phyloP scores from a whole-genome alignment of 2,113 vertebrate species.

The Nerophis lumbriciformis region DNA sequence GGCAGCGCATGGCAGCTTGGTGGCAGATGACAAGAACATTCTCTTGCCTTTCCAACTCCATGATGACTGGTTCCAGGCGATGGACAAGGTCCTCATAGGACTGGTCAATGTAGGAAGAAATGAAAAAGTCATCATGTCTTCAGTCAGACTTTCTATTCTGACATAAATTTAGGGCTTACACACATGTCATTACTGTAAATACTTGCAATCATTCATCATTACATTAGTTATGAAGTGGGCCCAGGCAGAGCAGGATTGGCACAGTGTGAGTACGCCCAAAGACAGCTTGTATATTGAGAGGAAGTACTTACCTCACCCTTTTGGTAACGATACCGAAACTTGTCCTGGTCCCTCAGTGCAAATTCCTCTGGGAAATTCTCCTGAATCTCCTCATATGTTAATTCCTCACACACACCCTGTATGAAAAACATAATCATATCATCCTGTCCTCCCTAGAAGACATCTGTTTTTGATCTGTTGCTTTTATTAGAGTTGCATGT shows the following conservation, averaged over 20 bases:
- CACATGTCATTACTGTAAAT: too few species aligned
- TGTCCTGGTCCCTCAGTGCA: conserved; percentile 86
- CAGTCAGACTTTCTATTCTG: neutral
- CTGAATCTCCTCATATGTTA: conserved; percentile 91
- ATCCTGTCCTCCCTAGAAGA: too few species aligned
- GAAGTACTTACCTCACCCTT: conserved; percentile 79
- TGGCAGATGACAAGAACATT: conserved; percentile 94
- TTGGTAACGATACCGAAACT: conserved; percentile 90
- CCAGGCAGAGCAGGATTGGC: too few species aligned
- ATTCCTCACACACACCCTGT: conserved; percentile 87
- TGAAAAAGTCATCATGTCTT: neutral
- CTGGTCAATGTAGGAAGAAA: conserved; percentile 52
- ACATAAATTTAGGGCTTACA: too few species aligned
- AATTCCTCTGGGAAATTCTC: conserved; percentile 79
- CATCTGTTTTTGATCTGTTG: too few species aligned
- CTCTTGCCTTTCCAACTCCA: conserved; percentile 95
- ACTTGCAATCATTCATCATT: too few species aligned
- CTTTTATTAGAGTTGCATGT: too few species aligned
- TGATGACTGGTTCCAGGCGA: conserved; percentile 92
- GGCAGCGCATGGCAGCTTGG: conserved; percentile 92
- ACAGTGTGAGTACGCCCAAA: too few species aligned
- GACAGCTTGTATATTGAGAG: neutral
- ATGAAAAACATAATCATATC: neutral
- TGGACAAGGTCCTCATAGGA: conserved; percentile 96
- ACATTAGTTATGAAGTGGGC: too few species aligned